A percentile compares a stretch with the other conserved stretches of the same genome.
Conservation (phyloP, 1,140 invertebrate genomes). For the Aphelinus certus region DNA sequence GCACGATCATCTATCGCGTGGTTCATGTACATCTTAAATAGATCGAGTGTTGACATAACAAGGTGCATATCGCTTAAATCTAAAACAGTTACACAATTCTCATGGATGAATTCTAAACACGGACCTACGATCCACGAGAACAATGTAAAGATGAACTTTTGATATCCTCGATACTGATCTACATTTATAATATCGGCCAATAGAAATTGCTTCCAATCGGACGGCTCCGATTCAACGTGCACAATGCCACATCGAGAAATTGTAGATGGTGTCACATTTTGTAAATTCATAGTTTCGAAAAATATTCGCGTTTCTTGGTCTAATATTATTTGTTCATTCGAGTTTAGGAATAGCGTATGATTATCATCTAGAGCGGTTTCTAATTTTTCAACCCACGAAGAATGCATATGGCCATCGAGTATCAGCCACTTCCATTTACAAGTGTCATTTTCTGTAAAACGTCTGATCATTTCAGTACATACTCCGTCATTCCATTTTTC, state of each 20-base stretch:
- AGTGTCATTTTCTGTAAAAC: conserved; percentile 48
- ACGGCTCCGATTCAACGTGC: conserved; percentile 68
- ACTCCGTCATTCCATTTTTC: conserved; percentile 76
- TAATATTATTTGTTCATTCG: conserved; percentile 72
- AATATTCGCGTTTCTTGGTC: conserved; percentile 70
- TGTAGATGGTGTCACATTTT: conserved; percentile 70
- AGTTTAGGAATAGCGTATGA: conserved; percentile 67
- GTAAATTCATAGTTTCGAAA: conserved; percentile 75
- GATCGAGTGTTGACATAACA: conserved; percentile 64
- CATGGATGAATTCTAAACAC: conserved; percentile 60
- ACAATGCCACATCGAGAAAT: conserved; percentile 77
- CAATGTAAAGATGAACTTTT: conserved; percentile 52
- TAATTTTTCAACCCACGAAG: conserved; percentile 75
- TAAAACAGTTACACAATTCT: conserved; percentile 63
- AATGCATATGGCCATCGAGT: conserved; percentile 75
- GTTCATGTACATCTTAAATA: conserved; percentile 69
- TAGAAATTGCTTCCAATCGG: conserved; percentile 60
- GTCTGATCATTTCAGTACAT: conserved; percentile 60
- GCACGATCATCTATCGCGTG: conserved; percentile 55
- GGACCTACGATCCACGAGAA: conserved; percentile 71
- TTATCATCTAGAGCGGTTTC: conserved; percentile 75
- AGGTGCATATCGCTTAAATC: conserved; percentile 63
- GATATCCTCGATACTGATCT: conserved; percentile 39
- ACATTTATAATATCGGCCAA: conserved; percentile 53
- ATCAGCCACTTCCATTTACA: conserved; percentile 68